Base-by-base conservation (phyloP, 2,888 invertebrate genomes). In the Julus scandinavius region DNA sequence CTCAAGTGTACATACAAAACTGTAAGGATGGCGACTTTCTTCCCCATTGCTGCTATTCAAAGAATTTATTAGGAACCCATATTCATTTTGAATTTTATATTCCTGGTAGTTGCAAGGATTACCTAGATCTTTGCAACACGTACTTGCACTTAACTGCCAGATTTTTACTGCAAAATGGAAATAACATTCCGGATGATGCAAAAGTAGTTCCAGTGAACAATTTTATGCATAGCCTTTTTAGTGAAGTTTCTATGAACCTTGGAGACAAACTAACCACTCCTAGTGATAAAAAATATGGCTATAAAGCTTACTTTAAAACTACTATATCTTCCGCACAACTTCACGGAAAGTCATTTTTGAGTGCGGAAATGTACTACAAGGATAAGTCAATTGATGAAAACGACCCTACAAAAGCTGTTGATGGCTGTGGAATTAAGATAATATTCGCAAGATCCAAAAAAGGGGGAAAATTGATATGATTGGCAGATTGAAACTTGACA, bases 291-390 rank as follows among this genome's bases (percentile, higher is more conserved):
- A 29, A 72, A 29, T 72, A 72, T 29, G 11, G n/a, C 3, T 72
- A 72, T 13, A 72, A 72, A 29, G 72, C 72, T 72, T 72, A 72
- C 29, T 72, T 72, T 72, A 72, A 72, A 72, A 72, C 38, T 7
- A 72, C 72, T 7, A 72, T 72, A 29, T 29, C 72, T 9, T 72
- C 72, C 0, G 72, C 72, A 2, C 72, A 72, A 9, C 72, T 72
- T 29, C 72, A 72, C 29, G 72, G 72, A 29, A 63, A 72, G 13
- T 72, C 72, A 7, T 72, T 29, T 11, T 9, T 72, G 11, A 72
- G 72, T 72, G 29, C 29, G 1, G 72, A 72, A 29, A 72, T 72
- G 72, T 72, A 72, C 72, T 72, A 72, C n/a, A 72, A 72, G 29
- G 29, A 72, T 72, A 72, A 72, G 29, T 29, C 29, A 11, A 6